Base-by-base conservation (phyloP, 2,797 vertebrate genomes). In the Sarcophilus harrisii region DNA sequence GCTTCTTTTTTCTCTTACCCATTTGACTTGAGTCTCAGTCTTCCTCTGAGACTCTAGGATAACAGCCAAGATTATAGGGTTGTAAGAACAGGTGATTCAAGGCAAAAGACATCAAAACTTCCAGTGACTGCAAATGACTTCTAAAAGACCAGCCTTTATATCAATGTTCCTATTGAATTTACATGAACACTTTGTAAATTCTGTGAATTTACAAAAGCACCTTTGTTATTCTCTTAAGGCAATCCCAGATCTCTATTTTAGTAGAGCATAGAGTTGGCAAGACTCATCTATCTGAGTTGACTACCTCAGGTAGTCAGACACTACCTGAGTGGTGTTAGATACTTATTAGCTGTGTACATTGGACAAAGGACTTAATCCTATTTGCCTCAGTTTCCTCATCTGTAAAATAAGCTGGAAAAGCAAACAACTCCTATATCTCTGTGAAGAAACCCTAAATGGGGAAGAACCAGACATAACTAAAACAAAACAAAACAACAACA, bases 1-100 rank as follows among this genome's bases (percentile, higher is more conserved):
- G 73, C 24, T 87, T 27, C 73, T 87, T 24, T 27, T 81, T 45
- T 81, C 60, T 94, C 57, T 96, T 81, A 52, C 54, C 54, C 60
- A 93, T 95, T 93, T 96, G 81, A 92, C 49, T 32, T 90, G 89
- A 73, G 93, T 96, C 90, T 73, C 95, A 57, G 66, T 60, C 30
- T 28, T 10, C 94, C 11, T 93, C n/a, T 49, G 96, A 97, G 58
- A 92, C 4, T 90, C 11, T 9, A 12, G 60, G 60, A 90, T 94
- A 29, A 11, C 32, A 10, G 29, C 9, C 58, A 16, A 5, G 6
- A 8, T 29, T 87, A 4, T 90, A 55, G 13, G 6, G 16, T 32
- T 73, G 54, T 2, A 89, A 57, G 3, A 73, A 96, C 92, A 93
- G 57, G 90, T 96, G 94, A 97, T 81, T 90, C 38, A 87, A 9